Evolutionary conservation across 2,888 invertebrate genomes (phyloP).

Genomic region (Xestia xanthographa): DNA sequence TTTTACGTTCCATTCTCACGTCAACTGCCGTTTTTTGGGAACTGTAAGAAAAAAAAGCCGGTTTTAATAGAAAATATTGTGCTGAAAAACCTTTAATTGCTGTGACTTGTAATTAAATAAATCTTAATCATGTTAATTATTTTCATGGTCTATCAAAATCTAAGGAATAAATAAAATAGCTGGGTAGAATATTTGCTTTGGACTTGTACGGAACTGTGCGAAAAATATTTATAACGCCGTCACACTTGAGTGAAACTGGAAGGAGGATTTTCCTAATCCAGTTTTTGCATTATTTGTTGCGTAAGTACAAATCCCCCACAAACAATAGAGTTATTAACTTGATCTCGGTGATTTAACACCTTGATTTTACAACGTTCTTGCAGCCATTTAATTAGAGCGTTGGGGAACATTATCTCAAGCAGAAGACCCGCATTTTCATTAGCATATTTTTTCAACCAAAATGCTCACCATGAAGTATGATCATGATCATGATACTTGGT

Average conservation of each 20-base stretch:
- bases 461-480: constrained; percentile 13
- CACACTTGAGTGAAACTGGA: constrained; percentile 4
- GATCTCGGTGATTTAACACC: not conserved
- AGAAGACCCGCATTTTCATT: constrained; percentile 46
- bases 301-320: constrained; percentile 31
- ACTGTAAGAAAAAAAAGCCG: constrained; percentile 17
- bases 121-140: not conserved
- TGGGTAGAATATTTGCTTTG: not conserved
- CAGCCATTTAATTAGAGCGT: constrained; percentile 15
- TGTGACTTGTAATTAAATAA: not conserved
- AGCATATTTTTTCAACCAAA: constrained; percentile 30
- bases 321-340: constrained; percentile 50
- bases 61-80: constrained; percentile 24
- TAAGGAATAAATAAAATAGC: constrained; percentile 18
- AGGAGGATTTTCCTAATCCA: constrained; percentile 42
- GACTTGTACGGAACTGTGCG: constrained; percentile 38
- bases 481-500: constrained; percentile 7
- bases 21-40: constrained; percentile 23
- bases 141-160: not conserved
- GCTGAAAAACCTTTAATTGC: not conserved
- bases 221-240: constrained; percentile 16
- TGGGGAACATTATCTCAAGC: constrained; percentile 18
- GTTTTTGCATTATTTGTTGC: constrained; percentile 36
- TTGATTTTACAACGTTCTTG: constrained; percentile 14
- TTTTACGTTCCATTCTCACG: constrained; percentile 39